Conservation (phyloP, 2,113 vertebrate species). For the Nansenia antarctica region DNA sequence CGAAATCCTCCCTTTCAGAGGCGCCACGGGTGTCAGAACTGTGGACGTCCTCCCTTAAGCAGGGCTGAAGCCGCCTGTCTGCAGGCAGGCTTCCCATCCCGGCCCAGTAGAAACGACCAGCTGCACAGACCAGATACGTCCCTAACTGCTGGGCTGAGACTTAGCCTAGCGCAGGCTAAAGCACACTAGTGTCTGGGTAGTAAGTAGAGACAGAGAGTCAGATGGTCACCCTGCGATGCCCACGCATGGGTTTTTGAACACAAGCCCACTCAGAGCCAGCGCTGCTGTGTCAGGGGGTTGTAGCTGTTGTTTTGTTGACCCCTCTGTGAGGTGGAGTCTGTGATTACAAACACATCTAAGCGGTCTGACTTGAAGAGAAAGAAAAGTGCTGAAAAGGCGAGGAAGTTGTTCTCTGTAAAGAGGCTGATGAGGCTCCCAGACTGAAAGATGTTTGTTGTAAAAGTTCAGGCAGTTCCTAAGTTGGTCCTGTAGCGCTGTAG, state of each 20-base stretch:
- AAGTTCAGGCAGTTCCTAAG: too few species aligned
- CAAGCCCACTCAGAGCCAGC: neutral
- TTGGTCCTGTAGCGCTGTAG: neutral
- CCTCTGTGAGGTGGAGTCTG: too few species aligned
- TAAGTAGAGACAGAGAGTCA: slow-evolving; percentile 6
- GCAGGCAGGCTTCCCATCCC: neutral
- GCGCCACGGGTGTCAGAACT: neutral
- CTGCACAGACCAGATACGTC: neutral
- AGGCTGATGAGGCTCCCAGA: too few species aligned
- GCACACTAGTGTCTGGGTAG: neutral
- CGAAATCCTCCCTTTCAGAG: neutral
- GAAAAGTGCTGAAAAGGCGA: too few species aligned
- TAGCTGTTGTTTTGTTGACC: too few species aligned
- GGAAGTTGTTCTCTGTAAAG: too few species aligned
- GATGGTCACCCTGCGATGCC: neutral
- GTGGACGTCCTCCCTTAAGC: neutral
- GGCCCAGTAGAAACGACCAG: neutral
- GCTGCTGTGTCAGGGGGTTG: too few species aligned
- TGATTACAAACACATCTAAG: too few species aligned
- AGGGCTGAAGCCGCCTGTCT: neutral
- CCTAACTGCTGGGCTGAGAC: neutral
- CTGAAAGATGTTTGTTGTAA: too few species aligned
- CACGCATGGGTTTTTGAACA: neutral
- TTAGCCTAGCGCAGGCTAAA: neutral
- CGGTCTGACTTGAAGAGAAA: too few species aligned